A percentile compares a stretch with the other conserved stretches of the same genome.
These are phyloP conservation scores for Himantopus leucocephalus DNA, from an alignment of 2,113 vertebrate species.

Conservation along the genomic window DNA sequence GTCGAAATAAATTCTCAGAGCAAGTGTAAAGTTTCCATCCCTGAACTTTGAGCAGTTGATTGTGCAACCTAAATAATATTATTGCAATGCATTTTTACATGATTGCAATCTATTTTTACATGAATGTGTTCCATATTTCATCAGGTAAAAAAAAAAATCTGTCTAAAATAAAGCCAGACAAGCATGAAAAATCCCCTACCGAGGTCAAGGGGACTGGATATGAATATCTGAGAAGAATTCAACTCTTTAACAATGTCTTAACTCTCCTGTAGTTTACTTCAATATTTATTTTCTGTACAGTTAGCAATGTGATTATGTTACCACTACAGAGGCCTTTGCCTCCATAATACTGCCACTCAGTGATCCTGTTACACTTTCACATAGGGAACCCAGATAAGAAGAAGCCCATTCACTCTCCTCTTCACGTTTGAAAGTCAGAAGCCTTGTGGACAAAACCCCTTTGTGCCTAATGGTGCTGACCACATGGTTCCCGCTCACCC, in stretches of 20 bases:
- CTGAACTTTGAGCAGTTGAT: neutral
- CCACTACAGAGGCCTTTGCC: neutral
- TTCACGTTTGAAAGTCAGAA: slow-evolving; percentile 9
- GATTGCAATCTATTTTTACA: slow-evolving; percentile 24
- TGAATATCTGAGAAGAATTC: neutral
- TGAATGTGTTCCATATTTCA: neutral
- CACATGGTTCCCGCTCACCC: neutral
- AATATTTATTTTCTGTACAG: neutral
- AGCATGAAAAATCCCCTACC: neutral
- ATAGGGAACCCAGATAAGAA: neutral
- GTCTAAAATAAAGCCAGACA: neutral
- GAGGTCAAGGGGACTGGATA: neutral
- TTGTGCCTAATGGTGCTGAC: neutral
- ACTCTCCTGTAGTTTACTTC: neutral
- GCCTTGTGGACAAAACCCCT: neutral
- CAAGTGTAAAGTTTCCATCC: neutral
- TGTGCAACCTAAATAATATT: slow-evolving; percentile 12
- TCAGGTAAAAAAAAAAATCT: neutral
- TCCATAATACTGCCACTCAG: neutral
- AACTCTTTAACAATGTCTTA: neutral
- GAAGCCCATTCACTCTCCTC: neutral
- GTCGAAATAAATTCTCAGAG: slow-evolving; percentile 5
- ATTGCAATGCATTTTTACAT: neutral
- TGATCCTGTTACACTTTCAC: slow-evolving; percentile 5
- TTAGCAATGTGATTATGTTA: neutral